Evolutionary conservation across 2,888 invertebrate genomes (phyloP).

Genomic region (Mamestra brassicae): DNA sequence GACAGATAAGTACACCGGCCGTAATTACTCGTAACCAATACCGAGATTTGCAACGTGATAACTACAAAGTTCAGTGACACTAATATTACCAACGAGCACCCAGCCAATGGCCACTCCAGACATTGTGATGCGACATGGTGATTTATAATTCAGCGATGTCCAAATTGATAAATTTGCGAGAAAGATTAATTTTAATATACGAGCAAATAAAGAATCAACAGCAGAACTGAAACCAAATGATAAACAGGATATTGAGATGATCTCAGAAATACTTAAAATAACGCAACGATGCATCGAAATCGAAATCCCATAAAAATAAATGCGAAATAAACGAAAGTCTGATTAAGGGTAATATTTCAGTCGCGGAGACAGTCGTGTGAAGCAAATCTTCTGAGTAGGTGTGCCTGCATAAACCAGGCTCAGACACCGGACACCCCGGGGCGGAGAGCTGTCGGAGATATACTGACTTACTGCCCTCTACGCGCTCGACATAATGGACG

Average conservation of each 20-base stretch:
- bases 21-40: slow-evolving; percentile 75
- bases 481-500: slow-evolving; percentile 57
- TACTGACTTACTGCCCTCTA: slow-evolving; percentile 70
- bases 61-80: slow-evolving; percentile 67
- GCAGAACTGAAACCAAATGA: slow-evolving; percentile 23
- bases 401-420: slow-evolving; percentile 79
- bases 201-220: slow-evolving; percentile 18
- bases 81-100: slow-evolving; percentile 45
- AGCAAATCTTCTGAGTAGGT: slow-evolving; percentile 78
- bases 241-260: slow-evolving; percentile 38
- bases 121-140: slow-evolving; percentile 34
- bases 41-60: slow-evolving; percentile 70
- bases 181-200: slow-evolving; percentile 19
- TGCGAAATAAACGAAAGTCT: slow-evolving; percentile 70
- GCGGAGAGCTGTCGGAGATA: slow-evolving; percentile 75
- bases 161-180: slow-evolving; percentile 32
- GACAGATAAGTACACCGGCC: slow-evolving; percentile 75
- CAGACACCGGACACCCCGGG: slow-evolving; percentile 81
- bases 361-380: slow-evolving; percentile 74
- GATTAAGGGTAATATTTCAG: slow-evolving; percentile 81
- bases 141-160: slow-evolving; percentile 44
- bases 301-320: slow-evolving; percentile 71
- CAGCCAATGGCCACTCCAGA: slow-evolving; percentile 30
- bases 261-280: slow-evolving; percentile 53
- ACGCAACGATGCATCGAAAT: slow-evolving; percentile 61